These are phyloP conservation scores for Ruditapes philippinarum DNA, from an alignment of 1,140 invertebrate species.

Conservation along the genomic window DNA sequence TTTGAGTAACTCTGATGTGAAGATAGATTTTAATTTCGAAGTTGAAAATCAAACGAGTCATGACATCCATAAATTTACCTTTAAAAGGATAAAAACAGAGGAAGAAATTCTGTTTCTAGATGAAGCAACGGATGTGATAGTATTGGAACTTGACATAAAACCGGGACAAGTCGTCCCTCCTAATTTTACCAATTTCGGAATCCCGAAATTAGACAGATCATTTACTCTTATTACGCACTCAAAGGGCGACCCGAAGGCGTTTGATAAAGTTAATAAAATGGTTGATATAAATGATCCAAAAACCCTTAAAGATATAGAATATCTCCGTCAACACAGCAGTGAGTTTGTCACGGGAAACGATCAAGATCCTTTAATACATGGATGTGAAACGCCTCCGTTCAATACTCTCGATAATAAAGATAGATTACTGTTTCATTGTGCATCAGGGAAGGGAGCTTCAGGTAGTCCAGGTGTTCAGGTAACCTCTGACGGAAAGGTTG, in stretches of 20 bases:
- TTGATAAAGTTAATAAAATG: neutral
- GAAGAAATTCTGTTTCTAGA: constrained; percentile 13
- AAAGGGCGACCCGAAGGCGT: neutral
- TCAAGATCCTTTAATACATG: neutral
- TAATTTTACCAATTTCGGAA: constrained; percentile 2
- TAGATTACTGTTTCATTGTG: constrained; percentile 24
- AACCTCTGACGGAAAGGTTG: neutral
- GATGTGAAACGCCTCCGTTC: neutral
- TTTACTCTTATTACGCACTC: constrained; percentile 16
- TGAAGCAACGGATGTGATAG: constrained; percentile 15
- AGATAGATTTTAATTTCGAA: neutral
- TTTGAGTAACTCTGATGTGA: neutral
- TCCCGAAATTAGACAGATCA: neutral
- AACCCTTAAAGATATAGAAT: neutral
- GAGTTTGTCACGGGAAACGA: neutral
- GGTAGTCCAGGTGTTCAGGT: constrained; percentile 26
- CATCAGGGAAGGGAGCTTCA: constrained; percentile 3
- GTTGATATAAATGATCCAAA: neutral
- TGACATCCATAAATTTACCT: neutral
- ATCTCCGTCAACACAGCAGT: neutral
- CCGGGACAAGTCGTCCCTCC: neutral
- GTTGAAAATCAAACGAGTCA: neutral
- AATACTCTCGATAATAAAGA: neutral
- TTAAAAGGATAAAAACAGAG: neutral
- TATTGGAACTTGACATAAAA: constrained; percentile 1